Percentiles rank a stretch among this genome's conserved stretches.
Conservation (phyloP, 2,113 vertebrate genomes). For the Lanius ludovicianus region DNA sequence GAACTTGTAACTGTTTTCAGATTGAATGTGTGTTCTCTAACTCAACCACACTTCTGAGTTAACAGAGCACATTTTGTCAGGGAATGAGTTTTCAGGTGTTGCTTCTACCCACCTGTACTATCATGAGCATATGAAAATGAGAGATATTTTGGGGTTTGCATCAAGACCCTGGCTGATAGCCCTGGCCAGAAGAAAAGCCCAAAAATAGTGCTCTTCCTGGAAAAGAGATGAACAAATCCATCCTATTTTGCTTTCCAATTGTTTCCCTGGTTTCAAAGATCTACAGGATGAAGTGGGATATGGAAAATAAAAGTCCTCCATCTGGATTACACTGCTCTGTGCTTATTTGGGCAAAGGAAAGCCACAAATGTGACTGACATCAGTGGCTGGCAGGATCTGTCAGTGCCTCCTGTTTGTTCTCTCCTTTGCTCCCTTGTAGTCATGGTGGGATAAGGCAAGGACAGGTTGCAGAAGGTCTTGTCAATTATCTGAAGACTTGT, state of each 20-base stretch:
- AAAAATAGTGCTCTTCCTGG: background rate
- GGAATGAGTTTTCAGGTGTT: background rate
- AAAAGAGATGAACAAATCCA: background rate
- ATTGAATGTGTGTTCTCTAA: background rate
- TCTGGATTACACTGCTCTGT: background rate
- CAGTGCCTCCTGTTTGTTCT: background rate
- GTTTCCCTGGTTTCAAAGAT: background rate
- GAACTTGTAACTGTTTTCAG: conserved; percentile 18
- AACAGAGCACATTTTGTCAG: background rate
- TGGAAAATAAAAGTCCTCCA: background rate
- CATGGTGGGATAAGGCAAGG: background rate
- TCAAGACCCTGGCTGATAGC: background rate
- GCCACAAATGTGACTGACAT: background rate
- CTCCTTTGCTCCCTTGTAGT: background rate
- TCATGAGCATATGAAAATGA: background rate
- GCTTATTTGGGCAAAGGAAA: background rate
- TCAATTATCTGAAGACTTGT: background rate
- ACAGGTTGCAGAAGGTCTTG: background rate
- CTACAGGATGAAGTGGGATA: background rate
- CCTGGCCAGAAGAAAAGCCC: background rate
- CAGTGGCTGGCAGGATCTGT: background rate
- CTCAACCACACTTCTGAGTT: background rate
- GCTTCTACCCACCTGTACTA: background rate
- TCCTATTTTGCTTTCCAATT: background rate
- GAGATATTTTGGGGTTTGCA: background rate